A percentile compares a stretch with the other conserved stretches of the same genome.
Conservation (phyloP, 2,113 vertebrate genomes). For the Sander vitreus region DNA sequence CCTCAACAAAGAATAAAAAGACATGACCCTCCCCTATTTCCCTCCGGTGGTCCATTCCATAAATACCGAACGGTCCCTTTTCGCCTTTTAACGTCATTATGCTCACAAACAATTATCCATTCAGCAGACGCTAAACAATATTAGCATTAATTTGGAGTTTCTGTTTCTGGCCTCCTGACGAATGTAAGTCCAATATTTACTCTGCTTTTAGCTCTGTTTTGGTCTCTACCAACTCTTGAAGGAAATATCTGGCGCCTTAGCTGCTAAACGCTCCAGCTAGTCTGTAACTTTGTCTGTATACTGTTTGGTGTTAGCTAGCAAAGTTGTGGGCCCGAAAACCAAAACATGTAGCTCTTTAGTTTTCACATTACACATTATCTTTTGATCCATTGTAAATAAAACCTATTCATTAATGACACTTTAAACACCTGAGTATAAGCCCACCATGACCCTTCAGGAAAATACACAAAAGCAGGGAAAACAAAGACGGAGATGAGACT, state of each 20-base stretch:
- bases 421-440: background rate
- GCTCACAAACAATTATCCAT: background rate
- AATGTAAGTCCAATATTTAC: background rate
- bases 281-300: background rate
- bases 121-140: background rate
- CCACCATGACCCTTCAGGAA: background rate
- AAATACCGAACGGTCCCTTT: no score
- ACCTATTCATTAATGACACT: background rate
- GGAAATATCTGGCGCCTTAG: background rate
- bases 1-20: no score
- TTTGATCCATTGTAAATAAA: background rate
- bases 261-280: background rate
- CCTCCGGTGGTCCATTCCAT: no score
- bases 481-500: constrained; percentile 15
- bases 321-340: background rate
- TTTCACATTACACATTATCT: background rate
- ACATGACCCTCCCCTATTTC: no score
- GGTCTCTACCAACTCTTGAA: background rate
- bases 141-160: background rate
- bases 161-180: background rate
- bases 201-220: background rate
- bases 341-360: background rate
- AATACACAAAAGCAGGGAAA: background rate
- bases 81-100: background rate
- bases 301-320: background rate